Evolutionary conservation across 2,797 vertebrate genomes (phyloP), one percentile per base, ranked within the genome.

Genomic region (Simalia tracyae): DNA sequence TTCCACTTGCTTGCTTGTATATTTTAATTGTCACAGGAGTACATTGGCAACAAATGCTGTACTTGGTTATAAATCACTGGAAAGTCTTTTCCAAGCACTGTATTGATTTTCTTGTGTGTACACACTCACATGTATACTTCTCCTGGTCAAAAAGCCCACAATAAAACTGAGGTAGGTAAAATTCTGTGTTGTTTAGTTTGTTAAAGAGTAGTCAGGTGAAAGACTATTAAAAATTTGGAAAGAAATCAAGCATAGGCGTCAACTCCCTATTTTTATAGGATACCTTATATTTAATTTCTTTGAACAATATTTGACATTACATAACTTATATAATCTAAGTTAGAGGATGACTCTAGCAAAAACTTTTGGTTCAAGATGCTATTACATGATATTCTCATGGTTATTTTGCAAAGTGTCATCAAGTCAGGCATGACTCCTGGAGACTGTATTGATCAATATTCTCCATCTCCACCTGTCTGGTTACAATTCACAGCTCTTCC

Each of bases 1-100:
- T 95, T 96, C 93, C 50, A 64, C 89, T 97, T 92, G 90, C 93
- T 89, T 95, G 91, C 86, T 91, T 94, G 95, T 93, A 88, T 88
- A 91, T 94, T 96, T 94, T 95, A 94, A 96, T 95, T 89, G 94
- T 95, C 94, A 94, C 94, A 93, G 89, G 95, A 95, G 94, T 94
- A 95, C 96, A 91, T 76, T 85, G 88, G 92, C 89, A 95, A 94
- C n/a, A 94, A 94, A 94, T 91, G 91, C 50, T 95, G 93, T 92
- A 93, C 87, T 94, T 87, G 94, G 89, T 84, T 89, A 93, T 89
- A 88, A 91, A 28, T 22, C 31, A 87, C 86, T 89, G 57, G 59
- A 94, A 93, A 90, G 42, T 72, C 36, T 95, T 86, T 95, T 88
- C 14, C 17, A 60, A 86, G 85, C 1, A 9, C 19, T 54, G 61